Percentiles rank a stretch among this genome's conserved stretches.
phyloP scores from a whole-genome alignment of 2,888 invertebrate genomes.

The Oscheius sp. region DNA sequence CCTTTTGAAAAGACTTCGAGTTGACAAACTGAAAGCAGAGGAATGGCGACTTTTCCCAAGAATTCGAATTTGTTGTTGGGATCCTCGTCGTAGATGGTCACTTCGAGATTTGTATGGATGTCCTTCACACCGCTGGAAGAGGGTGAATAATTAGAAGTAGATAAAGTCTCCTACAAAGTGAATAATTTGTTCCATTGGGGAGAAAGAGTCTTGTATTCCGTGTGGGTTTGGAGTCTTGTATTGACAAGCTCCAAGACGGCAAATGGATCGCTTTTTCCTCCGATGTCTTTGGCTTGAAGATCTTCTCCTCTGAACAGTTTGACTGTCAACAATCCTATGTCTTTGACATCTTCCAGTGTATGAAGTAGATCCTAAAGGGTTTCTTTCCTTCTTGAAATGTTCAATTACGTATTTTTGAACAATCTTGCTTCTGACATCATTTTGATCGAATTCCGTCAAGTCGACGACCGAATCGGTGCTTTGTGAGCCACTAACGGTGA shows the following conservation, averaged over 20 bases:
- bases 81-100: conserved; percentile 97
- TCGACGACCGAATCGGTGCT: conserved; percentile 93
- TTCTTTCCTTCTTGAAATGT: conserved; percentile 2
- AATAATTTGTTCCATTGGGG: conserved; percentile 99
- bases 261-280: conserved; percentile 94
- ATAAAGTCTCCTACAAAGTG: conserved; percentile 80
- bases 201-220: conserved; percentile 94
- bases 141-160: neutral
- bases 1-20: neutral
- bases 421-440: conserved; percentile 47
- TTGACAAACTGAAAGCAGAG: conserved; percentile 77
- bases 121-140: conserved; percentile 77
- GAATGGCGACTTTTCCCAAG: conserved; percentile 88
- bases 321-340: conserved; percentile 91
- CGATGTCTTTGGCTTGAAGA: conserved; percentile 90
- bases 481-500: conserved; percentile 93
- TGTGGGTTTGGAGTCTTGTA: conserved; percentile 92
- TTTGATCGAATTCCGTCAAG: conserved; percentile 75
- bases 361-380: conserved; percentile 77
- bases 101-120: conserved; percentile 89
- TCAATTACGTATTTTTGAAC: conserved; percentile 44
- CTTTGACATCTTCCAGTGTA: conserved; percentile 81
- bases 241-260: conserved; percentile 92
- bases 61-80: conserved; percentile 93
- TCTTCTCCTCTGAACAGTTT: conserved; percentile 87